Conservation (phyloP, 2,113 vertebrate species). For the Morone chrysops region DNA sequence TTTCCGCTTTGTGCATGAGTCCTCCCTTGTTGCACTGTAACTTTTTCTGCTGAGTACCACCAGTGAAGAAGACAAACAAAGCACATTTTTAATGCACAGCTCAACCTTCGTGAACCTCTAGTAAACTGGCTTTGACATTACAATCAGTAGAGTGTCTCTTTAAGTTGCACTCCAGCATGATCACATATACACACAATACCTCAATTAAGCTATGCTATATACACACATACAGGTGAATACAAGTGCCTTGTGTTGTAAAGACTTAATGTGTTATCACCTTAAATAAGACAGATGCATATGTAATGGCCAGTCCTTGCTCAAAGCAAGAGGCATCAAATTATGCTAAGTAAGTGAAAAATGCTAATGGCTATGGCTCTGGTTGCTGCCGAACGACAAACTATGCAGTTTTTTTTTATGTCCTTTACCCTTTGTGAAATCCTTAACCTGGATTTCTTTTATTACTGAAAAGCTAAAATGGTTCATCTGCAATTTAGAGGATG, state of each 20-base stretch:
- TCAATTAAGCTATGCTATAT: background rate
- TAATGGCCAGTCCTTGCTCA: slow-evolving; percentile 72
- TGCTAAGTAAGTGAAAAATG: slow-evolving; percentile 77
- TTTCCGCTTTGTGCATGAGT: too few relatives aligned
- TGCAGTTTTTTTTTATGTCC: slow-evolving; percentile 57
- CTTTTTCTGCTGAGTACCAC: too few relatives aligned
- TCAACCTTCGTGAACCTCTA: too few relatives aligned
- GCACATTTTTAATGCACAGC: too few relatives aligned
- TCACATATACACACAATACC: slow-evolving; percentile 6
- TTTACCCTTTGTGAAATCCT: slow-evolving; percentile 49
- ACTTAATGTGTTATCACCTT: slow-evolving; percentile 61
- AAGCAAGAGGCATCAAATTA: slow-evolving; percentile 76
- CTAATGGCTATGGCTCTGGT: slow-evolving; percentile 61
- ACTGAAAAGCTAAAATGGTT: slow-evolving; percentile 28
- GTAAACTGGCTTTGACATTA: slow-evolving; percentile 9
- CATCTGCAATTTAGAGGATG: background rate
- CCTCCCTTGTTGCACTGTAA: too few relatives aligned
- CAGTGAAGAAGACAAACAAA: too few relatives aligned
- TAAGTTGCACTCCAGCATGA: background rate
- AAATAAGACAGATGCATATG: slow-evolving; percentile 83
- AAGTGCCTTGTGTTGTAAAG: slow-evolving; percentile 34
- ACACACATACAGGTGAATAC: background rate
- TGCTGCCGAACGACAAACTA: slow-evolving; percentile 55
- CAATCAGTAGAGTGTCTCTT: background rate
- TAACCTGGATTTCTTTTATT: slow-evolving; percentile 43